Evolutionary conservation across 2,797 vertebrate genomes (phyloP).

Genomic region (Brachymystax lenok): DNA sequence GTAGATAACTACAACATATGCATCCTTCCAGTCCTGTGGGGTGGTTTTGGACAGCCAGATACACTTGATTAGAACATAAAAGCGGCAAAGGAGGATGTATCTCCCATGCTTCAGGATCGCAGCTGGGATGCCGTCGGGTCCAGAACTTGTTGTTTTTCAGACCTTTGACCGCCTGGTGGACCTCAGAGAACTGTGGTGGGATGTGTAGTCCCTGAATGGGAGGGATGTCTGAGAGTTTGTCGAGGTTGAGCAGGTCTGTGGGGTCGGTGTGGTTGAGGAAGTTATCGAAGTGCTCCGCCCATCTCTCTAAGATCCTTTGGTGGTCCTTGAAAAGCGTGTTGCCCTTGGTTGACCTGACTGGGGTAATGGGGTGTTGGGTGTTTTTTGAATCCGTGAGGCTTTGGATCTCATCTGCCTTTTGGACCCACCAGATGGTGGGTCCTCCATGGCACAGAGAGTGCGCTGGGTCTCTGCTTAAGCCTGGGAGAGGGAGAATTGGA

Average conservation of each 20-base stretch:
- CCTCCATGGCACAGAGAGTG: background rate
- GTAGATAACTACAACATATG: background rate
- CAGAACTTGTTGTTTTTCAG: background rate
- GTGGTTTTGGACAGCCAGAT: background rate
- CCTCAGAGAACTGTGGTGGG: background rate
- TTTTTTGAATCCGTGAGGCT: background rate
- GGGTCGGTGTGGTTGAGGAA: background rate
- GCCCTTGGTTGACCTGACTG: background rate
- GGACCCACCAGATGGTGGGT: background rate
- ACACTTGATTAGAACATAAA: no score
- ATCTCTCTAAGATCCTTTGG: background rate
- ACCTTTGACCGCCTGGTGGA: background rate
- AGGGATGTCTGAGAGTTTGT: background rate
- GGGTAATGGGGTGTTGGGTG: background rate
- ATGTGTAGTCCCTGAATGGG: background rate
- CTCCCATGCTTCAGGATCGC: no score
- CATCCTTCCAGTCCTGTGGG: background rate
- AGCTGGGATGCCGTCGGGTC: no score
- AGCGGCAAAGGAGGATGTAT: no score
- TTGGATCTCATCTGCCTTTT: background rate
- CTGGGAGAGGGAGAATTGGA: no score
- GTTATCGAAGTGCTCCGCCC: background rate
- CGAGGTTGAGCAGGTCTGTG: background rate
- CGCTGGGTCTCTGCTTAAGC: no score
- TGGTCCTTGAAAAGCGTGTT: background rate